Base-by-base conservation (phyloP, 2,888 invertebrate species). In the Sycophila texana region DNA sequence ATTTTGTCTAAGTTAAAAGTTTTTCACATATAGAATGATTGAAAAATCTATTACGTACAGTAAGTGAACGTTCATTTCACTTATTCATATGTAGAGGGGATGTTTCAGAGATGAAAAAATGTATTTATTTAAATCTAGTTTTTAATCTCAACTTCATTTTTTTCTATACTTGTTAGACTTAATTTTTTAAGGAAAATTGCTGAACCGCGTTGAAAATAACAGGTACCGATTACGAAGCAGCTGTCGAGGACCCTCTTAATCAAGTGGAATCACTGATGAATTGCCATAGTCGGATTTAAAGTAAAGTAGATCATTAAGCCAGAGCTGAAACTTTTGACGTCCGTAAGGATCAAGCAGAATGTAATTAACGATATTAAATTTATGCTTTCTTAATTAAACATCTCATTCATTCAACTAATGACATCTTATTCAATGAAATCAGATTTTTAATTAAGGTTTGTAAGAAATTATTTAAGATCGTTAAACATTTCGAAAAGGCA, bases 161-260 rank as follows among this genome's bases (percentile, higher is more conserved):
- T 14, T 20, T 4, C 2, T 53, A 53, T 26, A 22, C 13, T 67
- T 57, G 63, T 16, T 20, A 20, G 39, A 4, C 39, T 72, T 51
- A 51, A 72, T 77, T 72, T 61, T 67, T 73, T 79, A 70, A 58
- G 70, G 66, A 82, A 84, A 86, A 83, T 82, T 84, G 85, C 85
- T 84, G 82, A 78, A 61, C 78, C 82, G 82, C 83, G 81, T 82
- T 60, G 82, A 85, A 82, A 81, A 74, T 79, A 76, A 16, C 51
- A 58, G 63, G 30, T 66, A 74, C 49, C 47, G 76, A 76, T 77
- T 63, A 20, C 73, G 60, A 53, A 76, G 71, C 68, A 77, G 76
- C 70, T 74, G 79, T 81, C 74, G 70, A 81, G 74, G 51, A 77
- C 75, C 63, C 49, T 57, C 61, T 58, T 63, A 30, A 78, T 72